Percentiles rank a stretch among this genome's conserved stretches.
These are phyloP conservation scores for Brienomyrus brachyistius DNA, from an alignment of 2,113 vertebrate species.

Conservation along the genomic window DNA sequence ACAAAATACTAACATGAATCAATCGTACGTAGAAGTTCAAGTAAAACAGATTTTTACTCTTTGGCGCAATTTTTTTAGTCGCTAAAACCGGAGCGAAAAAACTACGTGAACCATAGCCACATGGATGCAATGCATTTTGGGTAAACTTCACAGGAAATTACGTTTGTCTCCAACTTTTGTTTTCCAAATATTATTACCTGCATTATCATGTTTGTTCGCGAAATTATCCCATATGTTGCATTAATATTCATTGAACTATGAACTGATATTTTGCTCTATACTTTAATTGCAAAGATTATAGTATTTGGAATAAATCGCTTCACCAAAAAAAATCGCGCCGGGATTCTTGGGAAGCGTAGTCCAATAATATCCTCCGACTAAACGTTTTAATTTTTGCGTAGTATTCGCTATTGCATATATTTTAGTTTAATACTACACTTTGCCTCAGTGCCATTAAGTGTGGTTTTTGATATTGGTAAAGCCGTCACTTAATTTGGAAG, in stretches of 20 bases:
- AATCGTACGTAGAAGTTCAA: background rate
- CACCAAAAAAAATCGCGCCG: background rate
- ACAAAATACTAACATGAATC: background rate
- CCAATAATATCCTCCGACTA: background rate
- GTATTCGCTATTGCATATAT: background rate
- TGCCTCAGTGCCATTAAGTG: background rate
- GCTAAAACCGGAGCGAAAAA: background rate
- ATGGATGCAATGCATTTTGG: background rate
- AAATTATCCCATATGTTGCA: background rate
- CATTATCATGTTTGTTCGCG: background rate
- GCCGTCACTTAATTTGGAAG: background rate
- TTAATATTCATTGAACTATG: background rate
- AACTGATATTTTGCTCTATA: background rate
- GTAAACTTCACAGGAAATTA: background rate
- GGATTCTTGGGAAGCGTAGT: slow-evolving; percentile 1
- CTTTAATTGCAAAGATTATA: background rate
- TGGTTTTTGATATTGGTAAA: background rate
- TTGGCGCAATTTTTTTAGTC: background rate
- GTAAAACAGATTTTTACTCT: background rate
- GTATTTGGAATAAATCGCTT: background rate
- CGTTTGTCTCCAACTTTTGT: background rate
- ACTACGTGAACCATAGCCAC: background rate
- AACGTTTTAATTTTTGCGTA: slow-evolving; percentile 11
- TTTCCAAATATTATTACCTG: background rate
- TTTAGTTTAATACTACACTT: background rate